phyloP scores from a whole-genome alignment of 2,888 invertebrate species.

The Corythucha ciliata region DNA sequence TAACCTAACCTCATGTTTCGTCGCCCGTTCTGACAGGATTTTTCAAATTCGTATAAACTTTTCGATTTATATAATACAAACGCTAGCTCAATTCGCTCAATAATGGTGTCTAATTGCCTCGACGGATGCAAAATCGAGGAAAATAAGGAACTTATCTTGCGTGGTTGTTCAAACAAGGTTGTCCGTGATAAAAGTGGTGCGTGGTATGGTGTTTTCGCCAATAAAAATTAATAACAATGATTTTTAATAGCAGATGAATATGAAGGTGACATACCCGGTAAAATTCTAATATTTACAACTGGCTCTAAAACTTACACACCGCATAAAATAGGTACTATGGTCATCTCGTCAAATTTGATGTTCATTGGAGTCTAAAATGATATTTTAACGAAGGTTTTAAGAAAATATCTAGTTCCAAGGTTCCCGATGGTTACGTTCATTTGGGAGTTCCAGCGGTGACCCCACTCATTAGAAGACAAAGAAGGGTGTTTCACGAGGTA shows the following conservation, averaged over 20 bases:
- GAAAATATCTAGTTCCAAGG: too few relatives aligned
- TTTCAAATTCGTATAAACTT: conserved; percentile 63
- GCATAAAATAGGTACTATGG: conserved; percentile 62
- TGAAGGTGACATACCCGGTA: conserved; percentile 50
- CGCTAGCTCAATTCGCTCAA: conserved; percentile 66
- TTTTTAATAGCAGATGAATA: conserved; percentile 41
- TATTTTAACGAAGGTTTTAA: too few relatives aligned
- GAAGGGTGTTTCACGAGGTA: too few relatives aligned
- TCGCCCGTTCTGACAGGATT: conserved; percentile 44
- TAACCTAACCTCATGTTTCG: not conserved
- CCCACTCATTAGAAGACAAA: too few relatives aligned
- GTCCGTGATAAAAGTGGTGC: too few relatives aligned
- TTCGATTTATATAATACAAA: conserved; percentile 67
- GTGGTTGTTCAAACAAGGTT: too few relatives aligned
- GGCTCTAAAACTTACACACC: conserved; percentile 76
- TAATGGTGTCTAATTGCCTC: conserved; percentile 49
- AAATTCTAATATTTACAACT: conserved; percentile 72
- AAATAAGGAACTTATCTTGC: too few relatives aligned
- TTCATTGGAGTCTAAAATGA: conserved; percentile 2
- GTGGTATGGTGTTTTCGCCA: too few relatives aligned
- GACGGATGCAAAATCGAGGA: conserved; percentile 23
- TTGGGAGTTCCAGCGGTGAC: too few relatives aligned
- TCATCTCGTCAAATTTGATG: not conserved
- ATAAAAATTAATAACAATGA: too few relatives aligned
- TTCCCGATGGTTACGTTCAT: too few relatives aligned